A percentile compares a stretch with the other conserved stretches of the same genome.
Evolutionary conservation across 2,113 vertebrate genomes (phyloP).

Genomic region (Otus sunia): DNA sequence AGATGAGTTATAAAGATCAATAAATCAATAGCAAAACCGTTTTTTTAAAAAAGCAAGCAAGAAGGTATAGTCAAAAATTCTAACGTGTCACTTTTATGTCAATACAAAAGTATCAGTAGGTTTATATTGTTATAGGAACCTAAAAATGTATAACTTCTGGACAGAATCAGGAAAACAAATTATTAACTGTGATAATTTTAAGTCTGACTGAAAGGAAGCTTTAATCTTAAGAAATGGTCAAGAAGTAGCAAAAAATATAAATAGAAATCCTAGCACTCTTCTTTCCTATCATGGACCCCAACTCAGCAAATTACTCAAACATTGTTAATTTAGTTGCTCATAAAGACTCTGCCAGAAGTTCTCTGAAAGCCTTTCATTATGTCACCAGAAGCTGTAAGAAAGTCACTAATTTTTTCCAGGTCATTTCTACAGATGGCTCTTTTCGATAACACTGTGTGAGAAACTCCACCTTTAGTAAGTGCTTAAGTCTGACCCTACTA

Average conservation of each 20-base stretch:
- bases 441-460: not conserved
- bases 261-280: not conserved
- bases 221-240: not conserved
- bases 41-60: not conserved
- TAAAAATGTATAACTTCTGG: not conserved
- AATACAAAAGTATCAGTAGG: not conserved
- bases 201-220: not conserved
- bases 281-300: not conserved
- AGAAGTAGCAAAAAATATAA: not conserved
- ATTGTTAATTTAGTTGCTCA: not conserved
- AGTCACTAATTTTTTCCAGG: not conserved
- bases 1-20: not conserved
- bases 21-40: not conserved
- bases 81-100: not conserved
- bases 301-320: not conserved
- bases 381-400: not conserved
- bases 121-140: not conserved
- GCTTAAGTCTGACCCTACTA: not conserved
- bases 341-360: not conserved
- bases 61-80: not conserved
- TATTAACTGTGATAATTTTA: not conserved
- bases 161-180: not conserved
- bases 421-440: not conserved
- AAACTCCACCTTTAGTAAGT: not conserved
- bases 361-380: not conserved